Evolutionary conservation across 2,888 invertebrate genomes (phyloP), one percentile per base, ranked within the genome.

Genomic region (Apantesis nais): DNA sequence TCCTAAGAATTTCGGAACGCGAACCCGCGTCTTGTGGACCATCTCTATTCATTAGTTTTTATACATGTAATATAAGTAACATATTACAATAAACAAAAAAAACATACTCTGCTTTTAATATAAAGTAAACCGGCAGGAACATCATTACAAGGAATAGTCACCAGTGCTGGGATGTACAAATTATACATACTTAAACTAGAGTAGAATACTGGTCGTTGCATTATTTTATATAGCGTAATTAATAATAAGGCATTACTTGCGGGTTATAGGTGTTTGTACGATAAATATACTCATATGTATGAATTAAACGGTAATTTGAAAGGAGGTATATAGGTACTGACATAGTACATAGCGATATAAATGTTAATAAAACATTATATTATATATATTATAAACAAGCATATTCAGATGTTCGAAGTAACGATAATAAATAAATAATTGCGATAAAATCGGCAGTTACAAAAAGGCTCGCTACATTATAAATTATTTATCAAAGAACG

Each of bases 131-230:
- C 62, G 39, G 16, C 62, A 62, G 39, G 39, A 19, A 63, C 22
- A 29, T 19, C 29, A 41, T 41, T 16, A 63, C 41, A 41, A 16
- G 58, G 58, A 25, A 55, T 55, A 29, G 29, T 44, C 29, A 34
- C 34, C 52, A n/a, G n/a, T 48, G 22, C 48, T 39, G 39, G 37
- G 58, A 22, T 69, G 69, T 67, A 78, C 58, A 68, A 67, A 67
- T 62, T 71, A 75, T 65, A 64, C 67, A 64, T 76, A 83, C 74
- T 78, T 79, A 83, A 76, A 71, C 69, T 79, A 78, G 31, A 48
- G 41, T 74, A 79, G 70, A 83, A 83, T 83, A 83, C 83, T 81
- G 83, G 68, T 81, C 77, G 73, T 69, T 74, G 69, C 74, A 75
- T 74, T 48, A 70, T 67, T 76, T 72, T 72, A 75, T 72, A 68